phyloP scores from a whole-genome alignment of 2,888 invertebrate genomes.

The Mystacides longicornis region DNA sequence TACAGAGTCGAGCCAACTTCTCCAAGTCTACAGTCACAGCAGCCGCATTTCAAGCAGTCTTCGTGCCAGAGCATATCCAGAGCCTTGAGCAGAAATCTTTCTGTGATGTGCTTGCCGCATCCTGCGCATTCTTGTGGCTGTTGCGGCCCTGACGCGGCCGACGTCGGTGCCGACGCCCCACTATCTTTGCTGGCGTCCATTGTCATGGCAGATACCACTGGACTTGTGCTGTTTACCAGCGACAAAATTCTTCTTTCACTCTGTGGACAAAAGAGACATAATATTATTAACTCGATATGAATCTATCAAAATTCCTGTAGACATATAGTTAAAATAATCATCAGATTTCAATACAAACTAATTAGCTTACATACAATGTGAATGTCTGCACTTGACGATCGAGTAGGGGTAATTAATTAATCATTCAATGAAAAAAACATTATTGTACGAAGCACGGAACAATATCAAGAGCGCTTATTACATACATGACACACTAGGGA shows the following conservation, averaged over 20 bases:
- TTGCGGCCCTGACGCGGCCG: constrained; percentile 37
- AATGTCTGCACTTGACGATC: too few relatives aligned
- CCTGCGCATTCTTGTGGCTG: constrained; percentile 73
- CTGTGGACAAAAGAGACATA: constrained; percentile 30
- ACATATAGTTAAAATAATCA: too few relatives aligned
- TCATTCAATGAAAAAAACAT: neutral
- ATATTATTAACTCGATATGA: too few relatives aligned
- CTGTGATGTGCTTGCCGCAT: constrained; percentile 90
- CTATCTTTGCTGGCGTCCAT: constrained; percentile 83
- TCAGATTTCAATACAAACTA: too few relatives aligned
- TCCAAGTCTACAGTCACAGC: constrained; percentile 93
- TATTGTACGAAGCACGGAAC: too few relatives aligned
- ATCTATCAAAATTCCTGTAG: too few relatives aligned
- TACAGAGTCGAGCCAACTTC: constrained; percentile 94
- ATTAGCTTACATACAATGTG: too few relatives aligned
- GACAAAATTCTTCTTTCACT: constrained; percentile 48
- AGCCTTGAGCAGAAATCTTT: constrained; percentile 84
- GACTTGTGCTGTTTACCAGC: constrained; percentile 43
- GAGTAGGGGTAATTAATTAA: neutral
- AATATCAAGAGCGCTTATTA: too few relatives aligned
- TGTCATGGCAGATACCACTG: constrained; percentile 58
- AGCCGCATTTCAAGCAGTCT: constrained; percentile 94
- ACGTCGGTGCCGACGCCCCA: constrained; percentile 34
- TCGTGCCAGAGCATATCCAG: constrained; percentile 96
- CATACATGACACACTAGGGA: too few relatives aligned